Base-by-base conservation (phyloP, 1,140 invertebrate genomes). In the Apis mellifera region DNA sequence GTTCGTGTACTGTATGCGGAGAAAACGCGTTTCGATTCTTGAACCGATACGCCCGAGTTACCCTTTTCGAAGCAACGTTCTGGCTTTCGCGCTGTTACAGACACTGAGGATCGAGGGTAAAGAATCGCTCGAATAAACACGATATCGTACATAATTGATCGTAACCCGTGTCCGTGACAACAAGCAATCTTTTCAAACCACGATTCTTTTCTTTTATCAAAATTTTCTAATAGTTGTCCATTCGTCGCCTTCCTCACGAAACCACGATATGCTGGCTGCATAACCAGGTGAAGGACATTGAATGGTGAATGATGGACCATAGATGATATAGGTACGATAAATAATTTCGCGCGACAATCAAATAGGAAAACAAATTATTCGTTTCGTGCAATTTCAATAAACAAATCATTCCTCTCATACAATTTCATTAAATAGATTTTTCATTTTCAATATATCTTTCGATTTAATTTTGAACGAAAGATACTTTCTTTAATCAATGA, bases 251-350 rank as follows among this genome's bases (percentile, higher is more conserved):
- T 15, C 48, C 54, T 21, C n/a, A 54, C 21, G 60, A 12, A 23
- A 55, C 42, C 42, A 78, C 85, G 90, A 90, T 80, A 90, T 89
- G 89, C 87, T 90, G 89, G 86, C 90, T 82, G 86, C 84, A 72
- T 78, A 92, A 90, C 73, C 89, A 85, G 91, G 92, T 91, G 90
- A 92, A 93, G 91, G 90, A 90, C 90, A 78, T 64, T 11, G 72
- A 23, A 66, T 66, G 62, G 83, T 52, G n/a, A 55, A 64, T 48
- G 17, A 12, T 32, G 69, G 13, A 54, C 26, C 48, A 19, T 23
- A 12, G 59, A n/a, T 12, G n/a, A 60, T 60, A n/a, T 11, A 59
- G 19, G 7, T 1, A 62, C 23, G 23, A 26, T 7, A 8, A 15
- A 64, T 8, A 8, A 9, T 32, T 23, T 64, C 62, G 62, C 62